Evolutionary conservation across 2,888 invertebrate genomes (phyloP), one percentile per base, ranked within the genome.

Genomic region (Rotaria sp.): DNA sequence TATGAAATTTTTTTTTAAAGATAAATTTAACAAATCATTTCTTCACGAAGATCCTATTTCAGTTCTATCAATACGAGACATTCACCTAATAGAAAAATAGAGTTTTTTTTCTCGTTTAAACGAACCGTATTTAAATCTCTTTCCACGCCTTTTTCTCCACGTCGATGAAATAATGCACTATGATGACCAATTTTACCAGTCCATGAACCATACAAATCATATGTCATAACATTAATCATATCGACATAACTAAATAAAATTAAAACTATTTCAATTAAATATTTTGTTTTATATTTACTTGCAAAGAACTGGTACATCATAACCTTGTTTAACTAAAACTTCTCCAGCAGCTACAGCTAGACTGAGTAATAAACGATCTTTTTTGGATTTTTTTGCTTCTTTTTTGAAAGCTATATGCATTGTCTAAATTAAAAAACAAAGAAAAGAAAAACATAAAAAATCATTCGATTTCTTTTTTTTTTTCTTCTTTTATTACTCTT

Each of bases 171-270:
- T 8, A 87, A 59, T 45, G 87, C 85, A 85, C 75, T 74, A 74
- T 87, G 87, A 84, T 87, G 87, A 38, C 87, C 87, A 30, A 87
- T 80, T 87, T 87, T 87, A 52, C 84, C 84, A 11, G 80, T 59
- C 87, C 87, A 87, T 38, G 59, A 57, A 41, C 87, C 87, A 67
- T 87, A 85, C 35, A 87, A 84, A 84, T 87, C 87, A 84, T 87
- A 87, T 13, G 87, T 87, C 87, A 87, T 87, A 7, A 87, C 85
- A 84, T 87, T 87, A 41, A 87, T 80, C 30, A 87, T 35, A 84
- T 87, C 87, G 5, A 87, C 48, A 48, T 87, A 87, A 57, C 86
- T 86, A 21, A 38, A 57, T 84, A 21, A 13, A 48, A 84, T 18
- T 55, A 48, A 11, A n/a, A 35, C 45, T 15, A 13, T 52, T 52